These are phyloP conservation scores for Penaeus vannamei DNA, from an alignment of 1,140 invertebrate genomes.

Conservation along the genomic window DNA sequence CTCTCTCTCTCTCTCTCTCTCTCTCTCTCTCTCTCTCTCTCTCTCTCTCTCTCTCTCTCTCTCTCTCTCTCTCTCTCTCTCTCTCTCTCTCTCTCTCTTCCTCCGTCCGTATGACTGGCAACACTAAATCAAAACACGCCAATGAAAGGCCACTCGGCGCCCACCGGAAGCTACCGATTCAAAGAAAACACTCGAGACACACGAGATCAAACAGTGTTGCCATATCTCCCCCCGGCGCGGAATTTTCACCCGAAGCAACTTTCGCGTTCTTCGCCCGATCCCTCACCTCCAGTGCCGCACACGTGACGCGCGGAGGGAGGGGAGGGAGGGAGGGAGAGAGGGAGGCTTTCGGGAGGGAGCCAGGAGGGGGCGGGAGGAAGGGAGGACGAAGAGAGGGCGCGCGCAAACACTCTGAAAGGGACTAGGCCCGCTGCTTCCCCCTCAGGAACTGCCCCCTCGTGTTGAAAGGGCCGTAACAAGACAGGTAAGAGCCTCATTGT, in stretches of 20 bases:
- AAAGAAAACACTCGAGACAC: slow-evolving; percentile 44
- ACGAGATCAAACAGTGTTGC: slow-evolving; percentile 6
- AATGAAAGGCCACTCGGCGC: slow-evolving; percentile 31
- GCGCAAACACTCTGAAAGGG: too few relatives aligned
- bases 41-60: too few relatives aligned
- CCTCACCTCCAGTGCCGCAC: too few relatives aligned
- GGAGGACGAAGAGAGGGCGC: too few relatives aligned
- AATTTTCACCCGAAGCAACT: too few relatives aligned
- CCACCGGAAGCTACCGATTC: slow-evolving; percentile 36
- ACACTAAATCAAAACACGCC: slow-evolving; percentile 27
- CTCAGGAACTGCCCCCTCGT: slow-evolving; percentile 6
- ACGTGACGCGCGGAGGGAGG: background rate
- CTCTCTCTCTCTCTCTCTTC: background rate
- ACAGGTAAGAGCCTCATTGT: slow-evolving; percentile 28
- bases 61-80: too few relatives aligned
- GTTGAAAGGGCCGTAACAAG: slow-evolving; percentile 41
- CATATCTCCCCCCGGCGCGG: background rate
- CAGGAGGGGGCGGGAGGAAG: too few relatives aligned
- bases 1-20: too few relatives aligned
- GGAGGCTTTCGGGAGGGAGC: background rate
- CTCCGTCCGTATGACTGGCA: background rate
- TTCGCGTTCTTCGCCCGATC: too few relatives aligned
- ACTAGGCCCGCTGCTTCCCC: background rate
- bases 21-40: too few relatives aligned
- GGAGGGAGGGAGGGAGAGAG: background rate